These are phyloP conservation scores for Antheraea yamamai DNA, from an alignment of 2,888 invertebrate species.

Conservation along the genomic window DNA sequence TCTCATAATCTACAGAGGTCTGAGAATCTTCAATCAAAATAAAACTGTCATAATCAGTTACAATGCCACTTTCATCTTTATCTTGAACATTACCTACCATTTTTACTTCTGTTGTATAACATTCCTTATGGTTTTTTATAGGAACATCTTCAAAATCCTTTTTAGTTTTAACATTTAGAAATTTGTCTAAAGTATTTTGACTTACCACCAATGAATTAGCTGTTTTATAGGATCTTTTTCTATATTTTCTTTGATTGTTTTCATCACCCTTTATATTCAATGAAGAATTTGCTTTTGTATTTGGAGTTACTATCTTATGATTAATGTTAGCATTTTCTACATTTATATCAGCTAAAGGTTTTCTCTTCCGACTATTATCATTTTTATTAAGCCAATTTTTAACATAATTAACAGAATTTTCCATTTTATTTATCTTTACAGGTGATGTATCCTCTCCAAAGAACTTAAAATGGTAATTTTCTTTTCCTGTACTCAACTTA, in stretches of 20 bases:
- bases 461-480: constrained; percentile 46
- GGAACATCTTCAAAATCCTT: neutral
- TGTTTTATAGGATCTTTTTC: neutral
- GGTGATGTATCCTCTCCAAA: constrained; percentile 54
- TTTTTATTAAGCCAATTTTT: constrained; percentile 63
- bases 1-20: constrained; percentile 30
- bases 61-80: constrained; percentile 62
- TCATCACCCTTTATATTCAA: constrained; percentile 15
- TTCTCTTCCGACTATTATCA: constrained; percentile 46
- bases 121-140: constrained; percentile 11
- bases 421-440: constrained; percentile 47
- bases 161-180: neutral
- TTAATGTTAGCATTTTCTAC: constrained; percentile 41
- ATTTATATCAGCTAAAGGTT: constrained; percentile 63
- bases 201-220: neutral
- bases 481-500: constrained; percentile 41
- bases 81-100: constrained; percentile 27
- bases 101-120: constrained; percentile 23
- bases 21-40: constrained; percentile 60
- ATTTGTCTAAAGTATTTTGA: constrained; percentile 1
- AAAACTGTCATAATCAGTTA: constrained; percentile 52
- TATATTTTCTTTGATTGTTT: constrained; percentile 30
- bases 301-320: neutral
- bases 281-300: constrained; percentile 22
- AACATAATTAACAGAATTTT: constrained; percentile 55